A percentile compares a stretch with the other conserved stretches of the same genome.
These are phyloP conservation scores for Dasysyrphus albostriatus DNA, from an alignment of 2,888 invertebrate genomes.

Conservation along the genomic window DNA sequence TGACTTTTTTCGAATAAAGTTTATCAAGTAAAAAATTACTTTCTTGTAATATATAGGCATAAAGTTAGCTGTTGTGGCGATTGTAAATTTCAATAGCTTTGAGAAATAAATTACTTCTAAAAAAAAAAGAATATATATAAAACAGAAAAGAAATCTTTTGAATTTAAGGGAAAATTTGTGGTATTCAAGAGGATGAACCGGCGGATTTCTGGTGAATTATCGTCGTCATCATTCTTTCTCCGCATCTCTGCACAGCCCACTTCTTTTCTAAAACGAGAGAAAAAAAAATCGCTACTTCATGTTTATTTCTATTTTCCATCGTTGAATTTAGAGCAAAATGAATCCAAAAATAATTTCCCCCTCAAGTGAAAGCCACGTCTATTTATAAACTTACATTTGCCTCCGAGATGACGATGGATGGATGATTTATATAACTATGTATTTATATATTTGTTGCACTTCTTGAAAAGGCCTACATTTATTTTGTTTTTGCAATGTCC, in stretches of 20 bases:
- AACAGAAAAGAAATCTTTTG: slow-evolving; percentile 1
- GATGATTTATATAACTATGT: not conserved
- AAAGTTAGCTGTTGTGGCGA: not conserved
- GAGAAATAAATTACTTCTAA: slow-evolving; percentile 2
- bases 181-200: not conserved
- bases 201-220: slow-evolving; percentile 22
- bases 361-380: slow-evolving; percentile 21
- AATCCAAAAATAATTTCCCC: slow-evolving; percentile 30
- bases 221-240: not conserved
- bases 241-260: not conserved
- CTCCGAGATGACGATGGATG: slow-evolving; percentile 6
- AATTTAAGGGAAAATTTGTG: not conserved
- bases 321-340: slow-evolving; percentile 22
- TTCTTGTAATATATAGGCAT: not conserved
- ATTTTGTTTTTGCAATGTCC: slow-evolving; percentile 15
- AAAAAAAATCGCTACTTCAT: not conserved
- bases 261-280: not conserved
- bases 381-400: slow-evolving; percentile 19
- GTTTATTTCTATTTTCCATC: slow-evolving; percentile 2
- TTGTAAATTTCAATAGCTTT: slow-evolving; percentile 26
- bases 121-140: not conserved
- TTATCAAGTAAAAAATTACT: not conserved
- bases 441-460: not conserved
- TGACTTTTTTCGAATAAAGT: slow-evolving; percentile 28
- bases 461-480: slow-evolving; percentile 9